Percentiles rank a stretch among this genome's conserved stretches.
Conservation (phyloP, 1,140 invertebrate genomes). For the Aphelenchoides fujianensis region DNA sequence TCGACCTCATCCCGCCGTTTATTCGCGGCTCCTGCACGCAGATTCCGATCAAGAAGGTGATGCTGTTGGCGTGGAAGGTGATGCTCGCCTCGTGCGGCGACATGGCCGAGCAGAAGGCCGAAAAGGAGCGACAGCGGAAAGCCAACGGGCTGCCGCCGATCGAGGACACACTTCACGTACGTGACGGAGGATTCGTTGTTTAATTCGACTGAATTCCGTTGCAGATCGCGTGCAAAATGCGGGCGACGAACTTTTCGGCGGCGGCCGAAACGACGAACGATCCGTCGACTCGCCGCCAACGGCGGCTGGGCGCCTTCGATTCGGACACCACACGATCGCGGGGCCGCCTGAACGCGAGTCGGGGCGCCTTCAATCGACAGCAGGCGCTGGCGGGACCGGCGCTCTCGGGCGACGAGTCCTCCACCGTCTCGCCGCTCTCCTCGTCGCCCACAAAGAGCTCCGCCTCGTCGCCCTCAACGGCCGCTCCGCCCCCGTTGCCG, state of each 20-base stretch:
- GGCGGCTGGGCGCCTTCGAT: neutral
- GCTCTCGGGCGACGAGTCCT: constrained; percentile 19
- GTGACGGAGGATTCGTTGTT: too few relatives aligned
- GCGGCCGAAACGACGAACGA: neutral
- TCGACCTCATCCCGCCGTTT: constrained; percentile 60
- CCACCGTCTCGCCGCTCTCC: constrained; percentile 4
- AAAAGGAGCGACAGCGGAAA: constrained; percentile 16
- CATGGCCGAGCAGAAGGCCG: too few relatives aligned
- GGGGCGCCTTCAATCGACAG: constrained; percentile 16
- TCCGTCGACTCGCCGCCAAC: neutral
- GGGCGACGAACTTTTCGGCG: constrained; percentile 4
- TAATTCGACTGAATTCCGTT: too few relatives aligned
- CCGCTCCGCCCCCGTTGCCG: neutral
- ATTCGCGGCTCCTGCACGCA: constrained; percentile 52
- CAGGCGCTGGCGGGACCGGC: constrained; percentile 17
- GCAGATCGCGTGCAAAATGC: constrained; percentile 43
- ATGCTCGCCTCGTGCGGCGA: constrained; percentile 52
- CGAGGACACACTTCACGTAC: constrained; percentile 52
- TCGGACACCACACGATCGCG: too few relatives aligned
- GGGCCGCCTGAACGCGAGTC: neutral
- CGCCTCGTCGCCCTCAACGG: too few relatives aligned
- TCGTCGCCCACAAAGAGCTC: too few relatives aligned
- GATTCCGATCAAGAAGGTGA: constrained; percentile 60
- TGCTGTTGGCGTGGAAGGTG: constrained; percentile 58
- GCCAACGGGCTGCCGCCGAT: constrained; percentile 32